phyloP scores from a whole-genome alignment of 2,113 vertebrate species.

The Petaurus breviceps region DNA sequence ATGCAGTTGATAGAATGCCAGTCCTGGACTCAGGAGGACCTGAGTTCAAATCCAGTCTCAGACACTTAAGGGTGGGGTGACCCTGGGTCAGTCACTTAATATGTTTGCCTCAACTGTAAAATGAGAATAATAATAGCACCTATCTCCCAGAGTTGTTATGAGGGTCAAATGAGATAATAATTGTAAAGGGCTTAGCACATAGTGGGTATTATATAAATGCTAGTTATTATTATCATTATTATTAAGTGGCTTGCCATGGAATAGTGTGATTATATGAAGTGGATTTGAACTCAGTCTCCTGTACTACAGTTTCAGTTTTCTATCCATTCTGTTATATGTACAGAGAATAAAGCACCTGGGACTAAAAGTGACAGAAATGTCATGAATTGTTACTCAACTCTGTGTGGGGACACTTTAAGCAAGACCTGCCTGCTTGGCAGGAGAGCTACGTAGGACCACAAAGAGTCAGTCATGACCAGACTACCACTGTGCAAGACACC shows the following conservation, averaged over 20 bases:
- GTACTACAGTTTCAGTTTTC: background rate
- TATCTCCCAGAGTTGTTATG: background rate
- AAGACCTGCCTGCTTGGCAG: background rate
- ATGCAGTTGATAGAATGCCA: background rate
- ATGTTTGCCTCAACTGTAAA: background rate
- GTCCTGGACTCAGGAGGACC: background rate
- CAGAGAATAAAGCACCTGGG: background rate
- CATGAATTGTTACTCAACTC: background rate
- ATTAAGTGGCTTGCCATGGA: background rate
- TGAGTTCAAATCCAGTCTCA: background rate
- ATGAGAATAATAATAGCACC: background rate
- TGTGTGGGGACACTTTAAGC: background rate
- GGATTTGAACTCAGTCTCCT: background rate
- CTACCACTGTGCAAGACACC: background rate
- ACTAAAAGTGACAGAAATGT: background rate
- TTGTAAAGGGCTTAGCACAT: background rate
- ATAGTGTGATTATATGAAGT: background rate
- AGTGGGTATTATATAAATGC: background rate
- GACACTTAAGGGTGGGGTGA: background rate
- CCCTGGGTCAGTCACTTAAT: background rate
- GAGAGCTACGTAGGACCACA: background rate
- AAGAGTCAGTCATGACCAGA: background rate
- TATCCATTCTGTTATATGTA: background rate
- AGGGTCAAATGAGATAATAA: background rate
- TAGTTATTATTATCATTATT: background rate